phyloP scores from a whole-genome alignment of 2,888 invertebrate species.

The Amphipoea lucens region DNA sequence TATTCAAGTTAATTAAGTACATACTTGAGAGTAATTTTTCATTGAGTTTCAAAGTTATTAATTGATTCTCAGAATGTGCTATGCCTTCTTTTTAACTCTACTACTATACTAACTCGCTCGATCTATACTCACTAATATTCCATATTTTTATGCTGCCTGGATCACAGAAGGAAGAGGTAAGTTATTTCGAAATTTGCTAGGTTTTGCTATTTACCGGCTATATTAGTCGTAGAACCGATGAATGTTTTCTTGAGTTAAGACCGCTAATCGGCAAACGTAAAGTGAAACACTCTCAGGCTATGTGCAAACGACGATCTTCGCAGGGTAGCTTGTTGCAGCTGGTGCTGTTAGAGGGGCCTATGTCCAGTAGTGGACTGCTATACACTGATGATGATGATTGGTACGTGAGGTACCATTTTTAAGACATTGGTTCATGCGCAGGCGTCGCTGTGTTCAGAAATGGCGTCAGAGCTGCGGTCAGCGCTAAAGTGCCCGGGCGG shows the following conservation, averaged over 20 bases:
- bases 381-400: background rate
- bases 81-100: background rate
- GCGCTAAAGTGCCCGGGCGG: conserved; percentile 92
- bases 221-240: background rate
- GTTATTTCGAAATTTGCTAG: conserved; percentile 66
- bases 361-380: background rate
- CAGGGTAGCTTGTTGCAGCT: too few relatives aligned
- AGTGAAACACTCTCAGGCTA: background rate
- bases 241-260: background rate
- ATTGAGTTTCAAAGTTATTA: conserved; percentile 11
- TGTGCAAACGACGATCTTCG: too few relatives aligned
- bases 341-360: background rate
- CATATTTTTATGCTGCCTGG: conserved; percentile 59
- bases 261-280: too few relatives aligned
- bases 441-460: conserved; percentile 93
- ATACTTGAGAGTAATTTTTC: conserved; percentile 13
- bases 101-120: conserved; percentile 4
- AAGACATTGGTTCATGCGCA: conserved; percentile 74
- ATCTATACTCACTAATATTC: conserved; percentile 12
- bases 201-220: too few relatives aligned
- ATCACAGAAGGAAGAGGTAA: conserved; percentile 86
- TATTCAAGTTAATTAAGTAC: conserved; percentile 30
- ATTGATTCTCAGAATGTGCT: conserved; percentile 24
- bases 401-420: background rate
- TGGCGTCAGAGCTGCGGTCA: conserved; percentile 93